Percentiles rank a stretch among this genome's conserved stretches.
Evolutionary conservation across 2,797 vertebrate species (phyloP).

Genomic region (Pygocentrus nattereri): DNA sequence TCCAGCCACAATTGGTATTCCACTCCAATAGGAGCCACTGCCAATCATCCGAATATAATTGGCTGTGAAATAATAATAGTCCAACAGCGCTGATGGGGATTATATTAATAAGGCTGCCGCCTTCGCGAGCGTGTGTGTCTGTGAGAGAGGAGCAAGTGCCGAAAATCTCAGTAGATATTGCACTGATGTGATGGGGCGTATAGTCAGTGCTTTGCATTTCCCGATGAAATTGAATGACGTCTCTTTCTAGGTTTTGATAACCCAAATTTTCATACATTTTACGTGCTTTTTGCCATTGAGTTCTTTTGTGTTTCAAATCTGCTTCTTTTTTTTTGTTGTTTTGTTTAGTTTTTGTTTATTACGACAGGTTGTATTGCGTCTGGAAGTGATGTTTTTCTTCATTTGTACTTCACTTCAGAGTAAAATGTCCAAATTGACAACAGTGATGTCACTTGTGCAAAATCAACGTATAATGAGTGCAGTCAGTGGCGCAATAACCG

Average conservation of each 20-base stretch:
- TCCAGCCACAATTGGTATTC: slow-evolving; percentile 42
- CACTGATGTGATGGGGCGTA: neutral
- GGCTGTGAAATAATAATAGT: slow-evolving; percentile 56
- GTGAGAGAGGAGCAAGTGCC: neutral
- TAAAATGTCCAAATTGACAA: neutral
- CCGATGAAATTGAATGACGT: neutral
- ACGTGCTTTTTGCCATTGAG: neutral
- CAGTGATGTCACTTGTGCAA: neutral
- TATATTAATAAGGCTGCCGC: slow-evolving; percentile 42
- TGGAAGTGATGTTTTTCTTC: neutral
- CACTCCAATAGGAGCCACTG: slow-evolving; percentile 32
- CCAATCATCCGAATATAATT: slow-evolving; percentile 58
- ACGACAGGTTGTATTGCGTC: neutral
- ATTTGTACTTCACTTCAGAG: neutral
- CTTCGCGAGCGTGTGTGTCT: slow-evolving; percentile 8
- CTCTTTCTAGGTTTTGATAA: neutral
- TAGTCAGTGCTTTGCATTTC: neutral
- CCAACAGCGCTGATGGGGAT: slow-evolving; percentile 43
- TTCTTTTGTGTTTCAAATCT: neutral
- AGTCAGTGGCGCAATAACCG: neutral
- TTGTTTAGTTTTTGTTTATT: too few species aligned
- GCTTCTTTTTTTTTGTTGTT: neutral
- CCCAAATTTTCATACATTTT: too few species aligned
- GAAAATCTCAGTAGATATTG: neutral
- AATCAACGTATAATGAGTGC: neutral